phyloP scores from a whole-genome alignment of 2,888 invertebrate genomes.

The Leucophenga montana region DNA sequence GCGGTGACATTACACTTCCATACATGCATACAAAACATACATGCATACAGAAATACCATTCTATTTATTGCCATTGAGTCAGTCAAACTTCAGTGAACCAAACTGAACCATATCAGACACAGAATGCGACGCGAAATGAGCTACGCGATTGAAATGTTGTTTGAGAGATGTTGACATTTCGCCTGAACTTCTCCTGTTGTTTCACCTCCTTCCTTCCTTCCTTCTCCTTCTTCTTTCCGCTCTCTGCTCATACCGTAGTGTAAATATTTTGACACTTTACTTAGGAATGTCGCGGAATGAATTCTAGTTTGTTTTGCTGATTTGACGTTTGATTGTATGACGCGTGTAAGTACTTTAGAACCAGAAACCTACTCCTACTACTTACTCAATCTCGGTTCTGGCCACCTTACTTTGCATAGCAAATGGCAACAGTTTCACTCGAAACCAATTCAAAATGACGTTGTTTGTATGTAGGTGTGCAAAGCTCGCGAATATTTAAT shows the following conservation, averaged over 20 bases:
- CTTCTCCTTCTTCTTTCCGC: conserved; percentile 33
- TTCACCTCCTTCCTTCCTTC: conserved; percentile 47
- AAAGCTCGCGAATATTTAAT: conserved; percentile 9
- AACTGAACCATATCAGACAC: neutral
- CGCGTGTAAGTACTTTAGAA: conserved; percentile 47
- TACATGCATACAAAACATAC: neutral
- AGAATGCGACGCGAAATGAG: conserved; percentile 44
- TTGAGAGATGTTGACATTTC: conserved; percentile 22
- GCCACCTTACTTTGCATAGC: neutral
- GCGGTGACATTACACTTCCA: neutral
- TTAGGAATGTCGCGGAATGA: conserved; percentile 48
- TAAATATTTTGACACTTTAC: conserved; percentile 68
- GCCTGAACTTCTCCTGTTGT: conserved; percentile 35
- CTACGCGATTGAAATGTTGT: conserved; percentile 53
- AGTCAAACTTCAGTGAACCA: conserved; percentile 17
- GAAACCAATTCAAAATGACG: neutral
- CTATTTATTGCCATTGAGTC: neutral
- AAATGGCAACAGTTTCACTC: neutral
- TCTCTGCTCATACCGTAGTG: conserved; percentile 31
- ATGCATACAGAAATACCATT: too few species aligned
- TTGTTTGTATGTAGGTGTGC: too few species aligned
- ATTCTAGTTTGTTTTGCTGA: conserved; percentile 32
- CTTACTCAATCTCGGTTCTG: too few species aligned
- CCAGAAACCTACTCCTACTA: neutral
- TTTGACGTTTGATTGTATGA: conserved; percentile 42